A percentile compares a stretch with the other conserved stretches of the same genome.
Conservation (phyloP, 2,797 vertebrate species). For the Clamator glandarius region DNA sequence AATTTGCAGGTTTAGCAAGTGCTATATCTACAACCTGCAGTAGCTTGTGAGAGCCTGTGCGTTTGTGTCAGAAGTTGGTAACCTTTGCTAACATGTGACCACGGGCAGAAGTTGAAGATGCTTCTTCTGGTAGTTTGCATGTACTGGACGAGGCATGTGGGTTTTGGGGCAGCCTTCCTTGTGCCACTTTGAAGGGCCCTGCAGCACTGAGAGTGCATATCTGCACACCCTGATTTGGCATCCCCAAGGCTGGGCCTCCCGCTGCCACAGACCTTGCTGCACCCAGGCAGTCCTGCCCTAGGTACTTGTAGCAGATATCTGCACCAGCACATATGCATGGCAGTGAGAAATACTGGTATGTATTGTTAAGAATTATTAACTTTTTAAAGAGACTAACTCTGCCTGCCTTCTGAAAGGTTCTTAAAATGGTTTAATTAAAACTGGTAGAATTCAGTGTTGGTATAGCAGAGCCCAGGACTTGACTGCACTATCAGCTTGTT, state of each 20-base stretch:
- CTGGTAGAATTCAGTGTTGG: not conserved
- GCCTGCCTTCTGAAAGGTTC: not conserved
- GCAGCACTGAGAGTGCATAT: not conserved
- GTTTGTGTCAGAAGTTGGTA: not conserved
- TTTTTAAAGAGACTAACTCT: not conserved
- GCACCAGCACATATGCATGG: not conserved
- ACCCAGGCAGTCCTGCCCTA: not conserved
- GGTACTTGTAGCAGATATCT: not conserved
- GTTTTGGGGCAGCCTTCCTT: not conserved
- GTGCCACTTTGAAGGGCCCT: not conserved
- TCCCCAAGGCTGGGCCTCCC: not conserved
- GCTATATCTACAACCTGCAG: not conserved
- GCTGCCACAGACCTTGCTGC: not conserved
- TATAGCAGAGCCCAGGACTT: not conserved
- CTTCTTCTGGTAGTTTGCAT: not conserved
- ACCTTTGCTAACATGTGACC: not conserved
- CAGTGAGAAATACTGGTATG: not conserved
- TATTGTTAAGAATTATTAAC: fast-evolving
- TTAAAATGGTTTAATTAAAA: not conserved
- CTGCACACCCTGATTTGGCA: fast-evolving
- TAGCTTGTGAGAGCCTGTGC: not conserved
- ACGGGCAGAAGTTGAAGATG: not conserved
- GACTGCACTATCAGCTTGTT: not conserved
- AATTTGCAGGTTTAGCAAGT: not conserved
- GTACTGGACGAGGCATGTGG: not conserved